Evolutionary conservation across 2,888 invertebrate genomes (phyloP).

Genomic region (Papilio gigon): DNA sequence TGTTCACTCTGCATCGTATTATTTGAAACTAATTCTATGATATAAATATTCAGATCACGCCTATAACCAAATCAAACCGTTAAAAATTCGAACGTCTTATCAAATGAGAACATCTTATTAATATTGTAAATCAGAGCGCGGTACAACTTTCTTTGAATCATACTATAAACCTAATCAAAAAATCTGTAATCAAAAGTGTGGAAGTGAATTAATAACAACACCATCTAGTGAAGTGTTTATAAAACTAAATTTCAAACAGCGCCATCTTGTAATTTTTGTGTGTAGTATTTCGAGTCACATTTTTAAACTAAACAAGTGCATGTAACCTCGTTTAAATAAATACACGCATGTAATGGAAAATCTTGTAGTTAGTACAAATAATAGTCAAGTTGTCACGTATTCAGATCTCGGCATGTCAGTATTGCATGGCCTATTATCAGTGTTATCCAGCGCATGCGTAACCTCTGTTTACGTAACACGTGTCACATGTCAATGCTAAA

Average conservation of each 20-base stretch:
- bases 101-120: conserved; percentile 29
- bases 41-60: conserved; percentile 10
- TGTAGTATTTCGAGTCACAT: neutral
- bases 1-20: conserved; percentile 5
- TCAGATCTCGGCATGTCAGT: conserved; percentile 6
- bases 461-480: conserved; percentile 7
- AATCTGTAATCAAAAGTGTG: neutral
- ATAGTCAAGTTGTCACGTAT: conserved; percentile 6
- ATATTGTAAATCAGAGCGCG: conserved; percentile 43
- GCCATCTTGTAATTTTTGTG: neutral
- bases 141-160: conserved; percentile 16
- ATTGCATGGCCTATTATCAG: conserved; percentile 14
- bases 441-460: conserved; percentile 9
- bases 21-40: neutral
- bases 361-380: neutral
- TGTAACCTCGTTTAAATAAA: neutral
- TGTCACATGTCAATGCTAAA: conserved; percentile 8
- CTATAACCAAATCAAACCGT: conserved; percentile 6
- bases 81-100: conserved; percentile 28
- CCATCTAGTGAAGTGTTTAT: neutral
- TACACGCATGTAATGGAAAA: neutral
- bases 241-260: neutral
- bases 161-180: neutral
- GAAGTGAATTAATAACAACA: neutral
- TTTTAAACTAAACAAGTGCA: neutral